Base-by-base conservation (phyloP, 2,113 vertebrate genomes). In the Cygnus atratus region DNA sequence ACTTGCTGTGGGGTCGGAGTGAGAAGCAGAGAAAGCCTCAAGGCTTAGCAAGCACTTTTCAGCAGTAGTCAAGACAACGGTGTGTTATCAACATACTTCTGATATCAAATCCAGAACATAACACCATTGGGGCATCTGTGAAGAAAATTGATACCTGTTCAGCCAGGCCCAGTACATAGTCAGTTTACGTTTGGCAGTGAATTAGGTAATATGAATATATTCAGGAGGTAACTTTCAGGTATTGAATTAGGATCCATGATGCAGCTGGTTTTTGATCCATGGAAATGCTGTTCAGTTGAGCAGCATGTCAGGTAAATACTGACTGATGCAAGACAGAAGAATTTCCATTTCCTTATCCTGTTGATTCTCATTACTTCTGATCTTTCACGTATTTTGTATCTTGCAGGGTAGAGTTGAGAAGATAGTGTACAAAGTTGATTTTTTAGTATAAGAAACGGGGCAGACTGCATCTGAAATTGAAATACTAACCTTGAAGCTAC, bases 291-390 rank as follows among this genome's bases (percentile, higher is more conserved):
- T 70, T 68, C 63, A 66, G 10, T 67, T 93, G 68, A 92, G 50
- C 70, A 89, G 2, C 44, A 14, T 57, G 48, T 86, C 57, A 84
- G 35, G n/a, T 95, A 86, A 67, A 75, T 72, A 92, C 71, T 95
- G 67, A 87, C 57, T 66, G 55, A 25, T 94, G 26, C 54, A 13
- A 50, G 39, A 65, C 68, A 86, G 65, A 71, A 93, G 16, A 91
- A 95, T 85, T 94, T 88, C 25, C 6, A 26, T 89, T 95, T 83
- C 52, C 88, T 83, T 66, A 90, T 95, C 25, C 20, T 68, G 6
- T 84, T 87, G 15, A n/a, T 75, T 84, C 58, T 29, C 4, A 17
- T 87, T 95, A 66, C 54, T 92, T 92, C 66, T 91, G 61, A 84
- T 90, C 52, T 90, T 91, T 88, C 58, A 52, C 17, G 50, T 62